Base-by-base conservation (phyloP, 2,888 invertebrate species). In the Eristalis pertinax region DNA sequence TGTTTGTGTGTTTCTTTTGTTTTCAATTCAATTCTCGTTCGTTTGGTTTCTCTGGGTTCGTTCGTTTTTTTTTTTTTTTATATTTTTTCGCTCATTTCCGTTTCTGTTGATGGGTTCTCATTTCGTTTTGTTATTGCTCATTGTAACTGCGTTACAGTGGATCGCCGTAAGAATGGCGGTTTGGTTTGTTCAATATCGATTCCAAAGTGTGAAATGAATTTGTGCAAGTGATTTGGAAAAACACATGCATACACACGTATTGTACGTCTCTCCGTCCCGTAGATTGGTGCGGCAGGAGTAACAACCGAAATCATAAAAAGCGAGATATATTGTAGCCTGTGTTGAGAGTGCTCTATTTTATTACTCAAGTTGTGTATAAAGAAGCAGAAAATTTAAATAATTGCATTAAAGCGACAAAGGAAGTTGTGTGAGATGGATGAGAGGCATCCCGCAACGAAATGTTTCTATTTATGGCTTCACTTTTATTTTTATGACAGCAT, bases 41-140 rank as follows among this genome's bases (percentile, higher is more conserved):
- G 26, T 32, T 58, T 69, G 35, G 29, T 26, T 60, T 76, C 7
- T 32, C 8, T 67, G 58, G 41, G 41, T 79, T 79, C 75, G 38
- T 74, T 56, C 26, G 26, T 26, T 26, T 72, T 26, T 72, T 68
- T 81, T 79, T 22, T n/a, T n/a, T n/a, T n/a, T n/a, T n/a, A n/a
- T n/a, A n/a, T n/a, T n/a, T n/a, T n/a, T n/a, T n/a, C n/a, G 56
- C 75, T 74, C 77, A 81, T 85, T 86, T 82, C 82, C 82, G 82
- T 86, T 78, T 74, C 50, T 72, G 72, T 73, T 82, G 78, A 78
- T 82, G 86, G 75, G 43, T 78, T 81, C 82, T 82, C 78, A 65
- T 75, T 86, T 82, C 63, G 74, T 77, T 78, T 76, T 78, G 74
- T 43, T 76, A 75, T 70, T 75, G 69, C 65, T 78, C 38, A 69